Evolutionary conservation across 2,888 invertebrate species (phyloP), one percentile per base, ranked within the genome.

Genomic region (Mycalesis mineus): DNA sequence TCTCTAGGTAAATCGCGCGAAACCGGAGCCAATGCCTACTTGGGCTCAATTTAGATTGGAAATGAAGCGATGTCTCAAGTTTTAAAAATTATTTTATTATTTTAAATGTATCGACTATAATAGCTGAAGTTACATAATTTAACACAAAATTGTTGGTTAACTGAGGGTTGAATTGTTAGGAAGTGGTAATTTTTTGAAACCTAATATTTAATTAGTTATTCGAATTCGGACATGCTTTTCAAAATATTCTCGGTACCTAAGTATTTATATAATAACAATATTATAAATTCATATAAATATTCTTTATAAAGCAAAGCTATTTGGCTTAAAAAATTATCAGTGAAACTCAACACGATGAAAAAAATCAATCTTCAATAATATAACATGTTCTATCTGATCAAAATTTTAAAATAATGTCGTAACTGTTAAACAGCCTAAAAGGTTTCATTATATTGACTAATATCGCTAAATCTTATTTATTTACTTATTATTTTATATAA

Each of bases 351-450:
- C 47, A 51, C 52, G 28, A n/a, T 17, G 33, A 60, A 66, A 55
- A 50, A 39, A 65, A 58, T 61, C 66, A 59, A 45, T 68, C 56
- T 69, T 53, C 22, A 53, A 47, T 52, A 15, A 54, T 33, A 22
- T 56, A 61, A 58, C 31, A 56, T 4, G 22, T 22, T 5, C 5
- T 45, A 60, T 55, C 42, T 42, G 55, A 39, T 53, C 39, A 47
- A 50, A 55, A 57, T 53, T 39, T 55, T 53, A 48, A 57, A 55
- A 62, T 50, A 57, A 58, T 52, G 60, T 67, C 66, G 70, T 64
- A 74, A 88, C 88, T 88, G 88, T 89, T 73, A 77, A 72, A 88
- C 88, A 89, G 88, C 82, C 82, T 84, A 86, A 76, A 66, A 61
- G 65, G 70, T 71, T 68, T 77, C 77, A 74, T 74, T 74, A 78